Evolutionary conservation across 2,888 invertebrate genomes (phyloP).

Genomic region (Scaptomyza reducta): DNA sequence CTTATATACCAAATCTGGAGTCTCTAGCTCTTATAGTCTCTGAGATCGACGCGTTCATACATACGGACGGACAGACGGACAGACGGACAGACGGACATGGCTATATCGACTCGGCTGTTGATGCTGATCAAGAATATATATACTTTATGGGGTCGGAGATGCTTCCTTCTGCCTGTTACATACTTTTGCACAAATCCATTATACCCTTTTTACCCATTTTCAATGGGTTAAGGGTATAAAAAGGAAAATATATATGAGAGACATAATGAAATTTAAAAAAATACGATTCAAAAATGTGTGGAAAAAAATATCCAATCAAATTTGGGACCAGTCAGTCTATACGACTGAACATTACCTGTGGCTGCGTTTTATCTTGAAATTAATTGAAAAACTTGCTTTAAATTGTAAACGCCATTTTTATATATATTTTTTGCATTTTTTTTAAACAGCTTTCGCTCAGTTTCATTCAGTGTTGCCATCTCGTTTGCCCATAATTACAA

Average conservation of each 20-base stretch:
- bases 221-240: no score
- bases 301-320: constrained; percentile 70
- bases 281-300: constrained; percentile 17
- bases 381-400: constrained; percentile 67
- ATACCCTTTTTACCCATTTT: no score
- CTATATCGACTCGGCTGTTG: no score
- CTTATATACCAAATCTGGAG: no score
- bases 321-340: constrained; percentile 22
- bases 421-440: background rate
- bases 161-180: no score
- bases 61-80: no score
- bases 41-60: no score
- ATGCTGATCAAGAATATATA: no score
- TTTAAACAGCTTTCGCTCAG: constrained; percentile 7
- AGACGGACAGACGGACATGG: no score
- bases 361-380: constrained; percentile 63
- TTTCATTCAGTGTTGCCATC: background rate
- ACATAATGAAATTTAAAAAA: constrained; percentile 64
- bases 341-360: constrained; percentile 55
- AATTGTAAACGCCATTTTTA: constrained; percentile 34
- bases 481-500: constrained; percentile 71
- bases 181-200: no score
- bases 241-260: constrained; percentile 13
- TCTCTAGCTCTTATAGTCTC: no score
- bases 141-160: no score